Conservation (phyloP, 2,113 vertebrate species). For the Camelus bactrianus region DNA sequence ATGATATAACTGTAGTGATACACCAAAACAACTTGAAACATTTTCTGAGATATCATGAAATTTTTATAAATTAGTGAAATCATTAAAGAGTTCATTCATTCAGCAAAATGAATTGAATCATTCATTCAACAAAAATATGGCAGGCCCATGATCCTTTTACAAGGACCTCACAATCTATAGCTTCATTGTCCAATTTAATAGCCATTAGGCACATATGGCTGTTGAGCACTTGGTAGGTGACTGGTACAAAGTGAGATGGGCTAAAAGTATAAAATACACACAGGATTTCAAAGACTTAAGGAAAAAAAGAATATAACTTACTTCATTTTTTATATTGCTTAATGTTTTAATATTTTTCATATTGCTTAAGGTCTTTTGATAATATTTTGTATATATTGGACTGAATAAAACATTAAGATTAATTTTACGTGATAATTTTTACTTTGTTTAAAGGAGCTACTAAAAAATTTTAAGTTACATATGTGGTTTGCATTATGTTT, state of each 20-base stretch:
- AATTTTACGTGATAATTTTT: constrained; percentile 16
- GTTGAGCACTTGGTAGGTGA: background rate
- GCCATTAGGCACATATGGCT: background rate
- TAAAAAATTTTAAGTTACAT: constrained; percentile 52
- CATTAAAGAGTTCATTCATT: constrained; percentile 37
- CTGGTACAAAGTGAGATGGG: background rate
- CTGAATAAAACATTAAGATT: constrained; percentile 56
- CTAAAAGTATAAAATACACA: constrained; percentile 39
- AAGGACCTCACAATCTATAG: background rate
- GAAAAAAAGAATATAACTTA: background rate
- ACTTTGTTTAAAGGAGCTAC: background rate
- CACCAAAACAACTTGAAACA: constrained; percentile 37
- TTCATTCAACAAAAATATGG: constrained; percentile 40
- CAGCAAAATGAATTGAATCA: constrained; percentile 18
- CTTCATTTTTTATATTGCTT: constrained; percentile 33
- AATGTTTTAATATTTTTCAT: constrained; percentile 58
- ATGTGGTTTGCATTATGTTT: constrained; percentile 5
- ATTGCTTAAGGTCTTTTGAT: constrained; percentile 32
- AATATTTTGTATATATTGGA: background rate
- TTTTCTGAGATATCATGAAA: constrained; percentile 61
- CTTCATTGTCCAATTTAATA: background rate
- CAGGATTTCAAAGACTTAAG: constrained; percentile 47
- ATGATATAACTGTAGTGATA: constrained; percentile 11
- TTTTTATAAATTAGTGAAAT: constrained; percentile 58
- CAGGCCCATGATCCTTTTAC: background rate